Percentiles rank a stretch among this genome's conserved stretches.
phyloP scores from a whole-genome alignment of 2,113 vertebrate species.

The Heptranchias perlo region DNA sequence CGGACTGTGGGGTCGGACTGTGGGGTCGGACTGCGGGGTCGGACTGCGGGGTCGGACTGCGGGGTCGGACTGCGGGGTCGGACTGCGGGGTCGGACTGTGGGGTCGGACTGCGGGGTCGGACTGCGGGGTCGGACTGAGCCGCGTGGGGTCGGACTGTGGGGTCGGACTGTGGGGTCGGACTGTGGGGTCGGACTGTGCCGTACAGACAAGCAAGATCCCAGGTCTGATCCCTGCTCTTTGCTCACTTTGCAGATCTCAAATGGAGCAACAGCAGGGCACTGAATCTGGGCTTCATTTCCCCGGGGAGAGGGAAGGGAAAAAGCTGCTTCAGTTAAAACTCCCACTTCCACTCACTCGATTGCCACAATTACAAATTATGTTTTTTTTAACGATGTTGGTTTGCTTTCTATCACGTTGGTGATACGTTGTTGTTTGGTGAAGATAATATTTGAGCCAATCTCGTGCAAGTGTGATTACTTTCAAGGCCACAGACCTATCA shows the following conservation, averaged over 20 bases:
- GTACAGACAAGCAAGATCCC: background rate
- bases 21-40: too few species aligned
- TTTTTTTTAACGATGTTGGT: background rate
- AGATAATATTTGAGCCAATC: background rate
- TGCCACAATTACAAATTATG: background rate
- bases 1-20: too few species aligned
- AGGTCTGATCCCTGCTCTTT: background rate
- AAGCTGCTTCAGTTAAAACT: background rate
- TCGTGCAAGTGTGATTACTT: background rate
- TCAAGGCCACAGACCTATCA: background rate
- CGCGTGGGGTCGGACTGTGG: too few species aligned
- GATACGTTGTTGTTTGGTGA: too few species aligned
- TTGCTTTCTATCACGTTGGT: background rate
- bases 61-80: too few species aligned
- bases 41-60: too few species aligned
- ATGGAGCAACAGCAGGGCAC: background rate
- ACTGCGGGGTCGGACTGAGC: too few species aligned
- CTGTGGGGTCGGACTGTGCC: too few species aligned
- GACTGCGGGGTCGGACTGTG: too few species aligned
- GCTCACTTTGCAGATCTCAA: background rate
- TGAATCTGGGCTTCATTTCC: background rate
- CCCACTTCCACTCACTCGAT: background rate
- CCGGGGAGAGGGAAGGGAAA: background rate
- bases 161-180: too few species aligned
- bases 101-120: too few species aligned